Evolutionary conservation across 2,113 vertebrate genomes (phyloP).

Genomic region (Aix galericulata): DNA sequence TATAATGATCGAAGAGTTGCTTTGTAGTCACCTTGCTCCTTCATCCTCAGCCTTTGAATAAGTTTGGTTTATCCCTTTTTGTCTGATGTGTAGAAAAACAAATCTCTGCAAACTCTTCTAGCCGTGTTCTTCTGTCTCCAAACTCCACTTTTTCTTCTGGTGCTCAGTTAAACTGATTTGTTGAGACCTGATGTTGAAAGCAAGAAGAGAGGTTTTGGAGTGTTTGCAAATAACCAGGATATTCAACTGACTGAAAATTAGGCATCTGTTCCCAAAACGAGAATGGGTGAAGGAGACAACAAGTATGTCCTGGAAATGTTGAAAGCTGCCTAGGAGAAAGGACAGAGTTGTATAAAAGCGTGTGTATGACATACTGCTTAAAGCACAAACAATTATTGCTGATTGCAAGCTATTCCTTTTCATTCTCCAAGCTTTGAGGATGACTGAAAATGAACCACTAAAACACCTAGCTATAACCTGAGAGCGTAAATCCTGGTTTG

Average conservation of each 20-base stretch:
- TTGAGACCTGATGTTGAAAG: not conserved
- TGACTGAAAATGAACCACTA: not conserved
- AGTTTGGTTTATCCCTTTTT: not conserved
- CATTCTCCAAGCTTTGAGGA: not conserved
- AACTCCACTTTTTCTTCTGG: not conserved
- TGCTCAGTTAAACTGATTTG: not conserved
- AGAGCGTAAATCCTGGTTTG: not conserved
- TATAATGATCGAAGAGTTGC: not conserved
- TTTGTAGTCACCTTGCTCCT: not conserved
- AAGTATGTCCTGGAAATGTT: not conserved
- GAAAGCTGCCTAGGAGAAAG: not conserved
- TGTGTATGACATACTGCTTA: not conserved
- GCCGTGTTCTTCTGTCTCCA: not conserved
- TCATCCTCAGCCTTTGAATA: conserved; percentile 19
- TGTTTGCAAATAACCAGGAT: not conserved
- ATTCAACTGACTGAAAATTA: not conserved
- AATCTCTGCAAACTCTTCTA: not conserved
- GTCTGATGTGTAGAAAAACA: not conserved
- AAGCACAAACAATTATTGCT: not conserved
- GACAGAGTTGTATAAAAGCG: not conserved
- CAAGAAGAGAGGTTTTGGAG: not conserved
- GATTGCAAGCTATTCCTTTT: not conserved
- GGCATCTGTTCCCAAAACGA: not conserved
- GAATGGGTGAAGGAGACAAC: not conserved
- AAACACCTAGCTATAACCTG: not conserved